These are phyloP conservation scores for Porphyrio hochstetteri DNA, from an alignment of 2,113 vertebrate genomes.

Conservation along the genomic window DNA sequence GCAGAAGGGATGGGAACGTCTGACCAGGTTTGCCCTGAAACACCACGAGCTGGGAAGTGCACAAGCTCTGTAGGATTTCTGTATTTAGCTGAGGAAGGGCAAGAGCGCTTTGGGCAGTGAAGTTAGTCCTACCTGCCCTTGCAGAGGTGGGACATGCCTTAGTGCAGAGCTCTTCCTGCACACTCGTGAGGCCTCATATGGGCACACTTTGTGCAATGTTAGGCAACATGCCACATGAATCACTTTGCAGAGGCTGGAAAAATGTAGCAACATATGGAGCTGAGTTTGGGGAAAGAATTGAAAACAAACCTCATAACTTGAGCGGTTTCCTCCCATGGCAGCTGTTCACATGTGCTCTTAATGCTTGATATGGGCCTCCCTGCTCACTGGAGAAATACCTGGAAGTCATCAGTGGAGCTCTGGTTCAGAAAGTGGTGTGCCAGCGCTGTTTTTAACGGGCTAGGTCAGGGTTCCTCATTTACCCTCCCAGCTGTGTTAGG, in stretches of 20 bases:
- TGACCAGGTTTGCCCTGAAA: background rate
- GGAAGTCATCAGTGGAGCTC: background rate
- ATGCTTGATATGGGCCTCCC: background rate
- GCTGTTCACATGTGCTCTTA: slow-evolving; percentile 28
- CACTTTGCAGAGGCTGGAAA: slow-evolving; percentile 52
- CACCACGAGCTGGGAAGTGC: background rate
- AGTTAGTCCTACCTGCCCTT: background rate
- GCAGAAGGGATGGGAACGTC: background rate
- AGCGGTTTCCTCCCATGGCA: slow-evolving; percentile 1
- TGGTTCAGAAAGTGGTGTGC: background rate
- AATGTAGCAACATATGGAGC: slow-evolving; percentile 62
- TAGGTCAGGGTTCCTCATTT: background rate
- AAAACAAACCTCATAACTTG: slow-evolving; percentile 57
- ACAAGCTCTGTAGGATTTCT: background rate
- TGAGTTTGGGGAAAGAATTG: slow-evolving; percentile 55
- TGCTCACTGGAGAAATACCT: slow-evolving; percentile 22
- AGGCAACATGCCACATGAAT: slow-evolving; percentile 55
- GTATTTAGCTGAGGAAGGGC: background rate
- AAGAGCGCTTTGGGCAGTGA: background rate
- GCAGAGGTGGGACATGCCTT: background rate
- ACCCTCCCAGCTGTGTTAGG: background rate
- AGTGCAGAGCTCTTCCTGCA: background rate
- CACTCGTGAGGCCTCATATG: background rate
- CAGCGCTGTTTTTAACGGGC: background rate
- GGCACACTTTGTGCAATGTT: slow-evolving; percentile 35